Evolutionary conservation across 2,797 vertebrate genomes (phyloP), one percentile per base, ranked within the genome.

Genomic region (Pangasius djambal): DNA sequence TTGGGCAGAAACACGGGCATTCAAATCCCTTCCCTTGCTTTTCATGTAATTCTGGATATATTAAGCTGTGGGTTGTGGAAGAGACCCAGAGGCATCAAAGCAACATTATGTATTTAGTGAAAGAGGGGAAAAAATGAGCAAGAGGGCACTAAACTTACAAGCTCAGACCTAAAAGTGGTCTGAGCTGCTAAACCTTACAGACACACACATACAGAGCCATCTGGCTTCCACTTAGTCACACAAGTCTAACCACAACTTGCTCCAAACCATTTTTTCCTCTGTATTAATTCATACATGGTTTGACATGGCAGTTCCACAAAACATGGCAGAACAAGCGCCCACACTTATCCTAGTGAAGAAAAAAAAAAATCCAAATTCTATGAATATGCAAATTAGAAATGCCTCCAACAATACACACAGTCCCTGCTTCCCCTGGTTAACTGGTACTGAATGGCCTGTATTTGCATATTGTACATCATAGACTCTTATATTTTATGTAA

Each of bases 71-170:
- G n/a, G 37, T 67, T 82, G n/a, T 48, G 16, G 25, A 75, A 79
- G 61, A 57, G 40, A 86, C 74, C 77, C 74, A 89, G 74, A 2
- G 87, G 28, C 81, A 34, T 90, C 37, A 31, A 55, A 83, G 61
- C 86, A 50, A 44, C 65, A 52, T 37, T 87, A 63, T 81, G 70
- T 77, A 69, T 87, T 70, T 55, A 63, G 83, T 12, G 25, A 55
- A 69, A 74, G 15, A 7, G 8, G 31, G 12, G 61, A n/a, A 78
- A 34, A n/a, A n/a, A 50, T 6, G 52, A 59, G 63, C 31, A 44
- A 20, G 87, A 85, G 78, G 77, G 90, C 78, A 91, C 90, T 92
- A 91, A 88, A 89, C 90, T 28, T 59, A 59, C 22, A 44, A 67
- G 37, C 61, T 83, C 40, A 75, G 57, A 65, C 31, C 70, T 61